These are phyloP conservation scores for Caenorhabditis sulstoni DNA, from an alignment of 2,888 invertebrate genomes.

Conservation along the genomic window DNA sequence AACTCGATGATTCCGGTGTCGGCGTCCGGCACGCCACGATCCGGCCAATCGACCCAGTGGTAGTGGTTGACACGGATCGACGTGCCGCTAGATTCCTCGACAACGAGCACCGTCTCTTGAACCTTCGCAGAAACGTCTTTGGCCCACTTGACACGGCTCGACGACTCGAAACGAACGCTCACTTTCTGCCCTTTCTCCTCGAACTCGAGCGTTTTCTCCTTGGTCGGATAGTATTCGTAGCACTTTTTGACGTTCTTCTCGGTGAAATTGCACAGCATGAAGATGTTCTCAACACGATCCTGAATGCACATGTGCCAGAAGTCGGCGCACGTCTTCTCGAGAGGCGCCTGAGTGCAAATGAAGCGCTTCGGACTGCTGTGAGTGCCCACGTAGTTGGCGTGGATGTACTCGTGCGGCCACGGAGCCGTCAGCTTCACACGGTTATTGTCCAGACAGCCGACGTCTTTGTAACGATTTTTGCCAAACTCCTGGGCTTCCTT, in stretches of 20 bases:
- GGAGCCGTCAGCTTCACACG: constrained; percentile 43
- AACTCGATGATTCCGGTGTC: constrained; percentile 54
- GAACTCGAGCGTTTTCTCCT: constrained; percentile 35
- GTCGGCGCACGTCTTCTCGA: constrained; percentile 56
- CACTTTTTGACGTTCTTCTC: constrained; percentile 59
- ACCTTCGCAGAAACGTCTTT: constrained; percentile 26
- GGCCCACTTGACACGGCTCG: constrained; percentile 16
- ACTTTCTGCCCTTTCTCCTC: constrained; percentile 29
- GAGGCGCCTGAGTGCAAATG: constrained; percentile 57
- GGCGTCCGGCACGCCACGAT: constrained; percentile 55
- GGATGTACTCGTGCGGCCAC: constrained; percentile 31
- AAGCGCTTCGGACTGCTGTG: constrained; percentile 31
- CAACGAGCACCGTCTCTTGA: constrained; percentile 15
- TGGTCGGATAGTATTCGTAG: constrained; percentile 46
- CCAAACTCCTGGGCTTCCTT: constrained; percentile 23
- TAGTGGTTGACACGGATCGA: constrained; percentile 42
- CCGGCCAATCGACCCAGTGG: constrained; percentile 54
- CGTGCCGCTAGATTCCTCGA: constrained; percentile 39
- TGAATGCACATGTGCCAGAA: constrained; percentile 62
- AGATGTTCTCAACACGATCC: constrained; percentile 53
- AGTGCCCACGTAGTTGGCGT: constrained; percentile 49
- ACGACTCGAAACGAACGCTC: constrained; percentile 24
- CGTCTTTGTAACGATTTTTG: constrained; percentile 52
- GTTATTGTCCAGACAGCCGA: constrained; percentile 54
- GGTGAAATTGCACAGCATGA: constrained; percentile 61